These are phyloP conservation scores for Halocynthia aurantium DNA, from an alignment of 23 tunicate species.

Conservation along the genomic window DNA sequence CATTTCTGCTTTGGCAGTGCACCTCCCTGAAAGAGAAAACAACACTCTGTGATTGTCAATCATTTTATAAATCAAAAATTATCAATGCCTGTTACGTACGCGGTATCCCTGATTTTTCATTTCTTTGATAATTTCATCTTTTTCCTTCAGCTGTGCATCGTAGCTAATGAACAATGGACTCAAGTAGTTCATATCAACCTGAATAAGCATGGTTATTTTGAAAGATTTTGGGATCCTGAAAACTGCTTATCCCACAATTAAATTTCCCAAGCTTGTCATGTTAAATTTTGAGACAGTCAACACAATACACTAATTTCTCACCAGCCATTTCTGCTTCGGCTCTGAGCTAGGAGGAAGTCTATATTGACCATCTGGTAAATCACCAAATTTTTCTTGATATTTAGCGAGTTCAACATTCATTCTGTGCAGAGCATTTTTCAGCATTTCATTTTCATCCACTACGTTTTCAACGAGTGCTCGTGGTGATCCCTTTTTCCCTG, in stretches of 20 bases:
- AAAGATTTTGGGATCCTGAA: too few relatives aligned
- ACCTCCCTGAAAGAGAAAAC: too few relatives aligned
- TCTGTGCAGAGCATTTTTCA: slow-evolving; percentile 45
- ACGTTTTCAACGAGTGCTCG: slow-evolving; percentile 44
- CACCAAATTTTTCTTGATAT: slow-evolving; percentile 62
- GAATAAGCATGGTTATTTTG: slow-evolving; percentile 3
- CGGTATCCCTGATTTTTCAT: slow-evolving; percentile 1
- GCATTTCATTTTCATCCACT: slow-evolving; percentile 57
- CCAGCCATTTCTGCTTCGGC: slow-evolving; percentile 58
- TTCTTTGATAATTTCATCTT: slow-evolving; percentile 40
- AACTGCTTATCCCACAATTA: too few relatives aligned
- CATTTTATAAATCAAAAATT: too few relatives aligned
- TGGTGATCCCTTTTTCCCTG: slow-evolving; percentile 22
- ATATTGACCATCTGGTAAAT: slow-evolving; percentile 4
- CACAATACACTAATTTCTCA: not conserved
- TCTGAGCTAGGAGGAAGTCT: not conserved
- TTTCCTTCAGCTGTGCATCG: slow-evolving; percentile 59
- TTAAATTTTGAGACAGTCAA: not conserved
- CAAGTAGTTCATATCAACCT: slow-evolving; percentile 52
- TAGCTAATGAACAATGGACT: slow-evolving; percentile 70
- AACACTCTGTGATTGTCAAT: too few relatives aligned
- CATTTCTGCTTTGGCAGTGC: too few relatives aligned
- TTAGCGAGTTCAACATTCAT: slow-evolving; percentile 47
- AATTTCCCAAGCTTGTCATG: too few relatives aligned
- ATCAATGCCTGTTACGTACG: too few relatives aligned